Evolutionary conservation across 2,888 invertebrate genomes (phyloP).

Genomic region (Esperia sulphurella): DNA sequence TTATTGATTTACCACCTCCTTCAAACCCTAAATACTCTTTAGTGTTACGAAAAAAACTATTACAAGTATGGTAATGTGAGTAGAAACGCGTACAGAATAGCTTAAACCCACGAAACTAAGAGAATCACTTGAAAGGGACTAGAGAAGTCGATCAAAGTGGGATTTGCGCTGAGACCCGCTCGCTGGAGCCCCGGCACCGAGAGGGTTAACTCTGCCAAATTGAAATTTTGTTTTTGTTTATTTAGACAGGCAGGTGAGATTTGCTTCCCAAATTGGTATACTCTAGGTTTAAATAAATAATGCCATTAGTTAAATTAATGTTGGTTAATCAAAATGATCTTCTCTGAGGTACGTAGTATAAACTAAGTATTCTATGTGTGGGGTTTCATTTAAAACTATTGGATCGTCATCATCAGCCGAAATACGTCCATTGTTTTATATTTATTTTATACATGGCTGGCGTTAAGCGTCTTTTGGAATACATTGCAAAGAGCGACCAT

Average conservation of each 20-base stretch:
- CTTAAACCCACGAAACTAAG: slow-evolving; percentile 12
- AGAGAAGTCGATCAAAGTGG: slow-evolving; percentile 67
- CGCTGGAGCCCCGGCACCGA: slow-evolving; percentile 25
- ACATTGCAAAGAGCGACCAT: too few relatives aligned
- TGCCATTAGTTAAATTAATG: not conserved
- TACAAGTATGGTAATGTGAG: slow-evolving; percentile 3
- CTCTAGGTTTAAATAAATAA: not conserved
- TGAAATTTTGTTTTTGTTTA: slow-evolving; percentile 69
- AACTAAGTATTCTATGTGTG: too few relatives aligned
- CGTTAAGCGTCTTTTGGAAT: too few relatives aligned
- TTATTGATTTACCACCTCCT: too few relatives aligned
- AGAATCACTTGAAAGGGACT: slow-evolving; percentile 18
- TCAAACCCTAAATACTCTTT: not conserved
- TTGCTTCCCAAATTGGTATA: slow-evolving; percentile 24
- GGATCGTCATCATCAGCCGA: too few relatives aligned
- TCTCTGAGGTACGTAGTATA: too few relatives aligned
- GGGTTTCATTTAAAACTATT: too few relatives aligned
- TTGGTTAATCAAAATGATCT: not conserved
- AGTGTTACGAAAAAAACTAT: not conserved
- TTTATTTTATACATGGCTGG: too few relatives aligned
- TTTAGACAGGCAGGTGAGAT: slow-evolving; percentile 51
- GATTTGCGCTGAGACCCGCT: slow-evolving; percentile 56
- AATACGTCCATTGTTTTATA: too few relatives aligned
- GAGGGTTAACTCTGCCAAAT: slow-evolving; percentile 50
- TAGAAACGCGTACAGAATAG: slow-evolving; percentile 7